Percentiles rank a stretch among this genome's conserved stretches.
Evolutionary conservation across 2,888 invertebrate genomes (phyloP).

Genomic region (Euphydryas editha): DNA sequence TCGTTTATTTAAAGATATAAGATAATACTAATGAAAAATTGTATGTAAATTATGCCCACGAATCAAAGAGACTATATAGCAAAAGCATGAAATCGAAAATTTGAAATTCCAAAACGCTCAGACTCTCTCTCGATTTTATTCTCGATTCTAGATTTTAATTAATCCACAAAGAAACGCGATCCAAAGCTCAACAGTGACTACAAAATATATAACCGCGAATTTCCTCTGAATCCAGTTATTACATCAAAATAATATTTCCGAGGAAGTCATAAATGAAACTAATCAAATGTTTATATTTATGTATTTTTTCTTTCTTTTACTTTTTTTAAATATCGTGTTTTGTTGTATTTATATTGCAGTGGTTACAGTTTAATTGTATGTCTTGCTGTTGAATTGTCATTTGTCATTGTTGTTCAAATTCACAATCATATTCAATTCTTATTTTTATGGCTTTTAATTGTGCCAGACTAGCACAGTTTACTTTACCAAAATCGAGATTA

Average conservation of each 20-base stretch:
- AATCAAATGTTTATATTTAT: neutral
- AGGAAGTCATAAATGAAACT: neutral
- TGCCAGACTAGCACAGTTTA: too few relatives aligned
- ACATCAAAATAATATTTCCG: neutral
- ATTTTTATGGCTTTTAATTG: too few relatives aligned
- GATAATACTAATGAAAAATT: neutral
- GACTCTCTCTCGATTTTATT: slow-evolving; percentile 8
- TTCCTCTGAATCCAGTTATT: neutral
- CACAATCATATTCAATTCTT: too few relatives aligned
- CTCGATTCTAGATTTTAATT: slow-evolving; percentile 23
- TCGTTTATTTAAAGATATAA: too few relatives aligned
- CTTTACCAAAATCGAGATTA: too few relatives aligned
- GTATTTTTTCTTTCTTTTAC: too few relatives aligned
- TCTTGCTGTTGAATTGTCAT: too few relatives aligned
- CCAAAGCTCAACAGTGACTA: slow-evolving; percentile 12
- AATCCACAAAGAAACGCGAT: slow-evolving; percentile 15
- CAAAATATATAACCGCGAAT: neutral
- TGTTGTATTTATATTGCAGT: too few relatives aligned
- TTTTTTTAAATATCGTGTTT: too few relatives aligned
- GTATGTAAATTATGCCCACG: neutral
- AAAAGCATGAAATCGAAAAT: slow-evolving; percentile 1
- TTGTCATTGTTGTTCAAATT: too few relatives aligned
- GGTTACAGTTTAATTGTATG: too few relatives aligned
- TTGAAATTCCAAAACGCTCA: slow-evolving; percentile 13
- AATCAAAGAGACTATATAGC: neutral